Evolutionary conservation across 2,113 vertebrate genomes (phyloP).

Genomic region (Hippocampus barbouri): DNA sequence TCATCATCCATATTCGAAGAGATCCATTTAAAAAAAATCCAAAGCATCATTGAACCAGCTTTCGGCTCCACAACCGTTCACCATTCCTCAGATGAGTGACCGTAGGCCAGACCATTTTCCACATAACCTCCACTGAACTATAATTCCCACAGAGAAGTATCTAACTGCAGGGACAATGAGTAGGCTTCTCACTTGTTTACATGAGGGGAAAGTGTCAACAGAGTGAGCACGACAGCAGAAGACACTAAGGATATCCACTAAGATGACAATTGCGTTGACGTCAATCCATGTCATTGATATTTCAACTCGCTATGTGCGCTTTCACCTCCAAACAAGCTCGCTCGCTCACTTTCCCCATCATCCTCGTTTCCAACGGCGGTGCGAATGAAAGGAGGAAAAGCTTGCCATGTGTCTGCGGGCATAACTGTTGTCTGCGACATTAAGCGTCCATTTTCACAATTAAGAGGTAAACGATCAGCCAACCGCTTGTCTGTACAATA

Average conservation of each 20-base stretch:
- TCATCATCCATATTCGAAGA: neutral
- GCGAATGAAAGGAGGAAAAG: neutral
- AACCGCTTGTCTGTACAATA: neutral
- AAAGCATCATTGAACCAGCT: neutral
- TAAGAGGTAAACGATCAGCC: neutral
- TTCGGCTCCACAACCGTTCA: neutral
- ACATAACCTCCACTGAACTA: neutral
- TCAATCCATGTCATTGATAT: neutral
- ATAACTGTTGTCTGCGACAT: neutral
- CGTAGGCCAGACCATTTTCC: neutral
- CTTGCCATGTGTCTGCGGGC: neutral
- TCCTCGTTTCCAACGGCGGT: neutral
- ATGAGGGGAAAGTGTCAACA: neutral
- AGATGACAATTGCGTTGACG: neutral
- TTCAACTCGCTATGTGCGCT: neutral
- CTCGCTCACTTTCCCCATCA: neutral
- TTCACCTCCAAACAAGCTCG: neutral
- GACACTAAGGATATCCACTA: neutral
- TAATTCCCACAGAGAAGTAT: neutral
- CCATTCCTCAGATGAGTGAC: neutral
- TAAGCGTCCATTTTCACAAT: no score
- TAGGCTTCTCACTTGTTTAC: neutral
- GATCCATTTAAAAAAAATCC: neutral
- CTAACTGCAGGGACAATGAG: neutral
- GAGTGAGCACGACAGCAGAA: neutral